Conservation (phyloP, 2,113 vertebrate genomes). For the Dicrurus megarhynchus region DNA sequence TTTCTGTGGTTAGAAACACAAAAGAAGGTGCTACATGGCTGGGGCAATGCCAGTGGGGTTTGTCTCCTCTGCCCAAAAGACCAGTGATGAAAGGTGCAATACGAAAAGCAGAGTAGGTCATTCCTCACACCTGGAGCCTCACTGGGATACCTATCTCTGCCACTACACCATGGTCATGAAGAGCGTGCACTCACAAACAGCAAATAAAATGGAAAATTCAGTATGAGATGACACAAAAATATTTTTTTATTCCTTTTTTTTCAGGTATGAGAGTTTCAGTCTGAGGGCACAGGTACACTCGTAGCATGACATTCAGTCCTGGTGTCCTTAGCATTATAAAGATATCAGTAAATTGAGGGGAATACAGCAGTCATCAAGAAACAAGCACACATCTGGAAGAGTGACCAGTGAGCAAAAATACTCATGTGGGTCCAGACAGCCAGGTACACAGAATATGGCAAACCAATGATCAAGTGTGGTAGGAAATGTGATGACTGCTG, state of each 20-base stretch:
- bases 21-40: rapidly evolving
- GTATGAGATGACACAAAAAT: neutral
- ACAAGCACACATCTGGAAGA: neutral
- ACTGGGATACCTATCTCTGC: neutral
- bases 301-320: neutral
- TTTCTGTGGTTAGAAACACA: neutral
- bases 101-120: neutral
- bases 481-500: neutral
- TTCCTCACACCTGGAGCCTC: neutral
- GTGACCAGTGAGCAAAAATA: rapidly evolving
- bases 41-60: neutral
- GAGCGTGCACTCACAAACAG: neutral
- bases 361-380: neutral
- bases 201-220: neutral
- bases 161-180: neutral
- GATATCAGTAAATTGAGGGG: neutral
- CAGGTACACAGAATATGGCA: neutral
- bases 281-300: neutral
- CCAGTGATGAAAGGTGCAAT: neutral
- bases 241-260: neutral
- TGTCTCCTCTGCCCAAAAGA: neutral
- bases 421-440: neutral
- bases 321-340: neutral
- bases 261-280: neutral
- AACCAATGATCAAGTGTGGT: neutral